phyloP scores from a whole-genome alignment of 2,888 invertebrate species.

The Athripsodes cinereus region DNA sequence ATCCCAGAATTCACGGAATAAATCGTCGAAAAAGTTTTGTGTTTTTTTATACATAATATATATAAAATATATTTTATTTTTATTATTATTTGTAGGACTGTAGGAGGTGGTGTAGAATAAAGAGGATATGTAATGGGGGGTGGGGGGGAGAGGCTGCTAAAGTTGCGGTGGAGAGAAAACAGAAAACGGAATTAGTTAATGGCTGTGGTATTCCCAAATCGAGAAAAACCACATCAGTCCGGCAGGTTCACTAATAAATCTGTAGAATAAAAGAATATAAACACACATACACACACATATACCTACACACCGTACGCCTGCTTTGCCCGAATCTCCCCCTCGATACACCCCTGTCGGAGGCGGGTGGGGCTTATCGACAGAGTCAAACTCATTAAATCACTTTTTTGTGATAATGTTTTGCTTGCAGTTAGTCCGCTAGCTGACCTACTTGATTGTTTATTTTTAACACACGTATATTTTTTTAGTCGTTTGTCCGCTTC shows the following conservation, averaged over 20 bases:
- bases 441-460: too few species aligned
- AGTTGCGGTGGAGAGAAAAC: neutral
- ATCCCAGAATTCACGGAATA: neutral
- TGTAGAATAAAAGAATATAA: conserved; percentile 10
- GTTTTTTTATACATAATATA: neutral
- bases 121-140: neutral
- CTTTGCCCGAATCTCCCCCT: neutral
- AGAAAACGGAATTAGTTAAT: conserved; percentile 19
- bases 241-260: conserved; percentile 20
- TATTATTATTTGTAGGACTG: conserved; percentile 1
- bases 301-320: neutral
- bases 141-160: neutral
- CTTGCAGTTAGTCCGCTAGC: too few species aligned
- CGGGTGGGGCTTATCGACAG: neutral
- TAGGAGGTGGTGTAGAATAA: too few species aligned
- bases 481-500: too few species aligned
- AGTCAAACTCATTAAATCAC: too few species aligned
- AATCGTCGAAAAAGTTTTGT: neutral
- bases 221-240: conserved; percentile 18
- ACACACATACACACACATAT: neutral
- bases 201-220: conserved; percentile 23
- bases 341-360: conserved; percentile 3
- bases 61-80: too few species aligned
- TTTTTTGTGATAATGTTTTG: too few species aligned
- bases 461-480: too few species aligned